Base-by-base conservation (phyloP, 2,888 invertebrate genomes). In the Meliscaeva auricollis region DNA sequence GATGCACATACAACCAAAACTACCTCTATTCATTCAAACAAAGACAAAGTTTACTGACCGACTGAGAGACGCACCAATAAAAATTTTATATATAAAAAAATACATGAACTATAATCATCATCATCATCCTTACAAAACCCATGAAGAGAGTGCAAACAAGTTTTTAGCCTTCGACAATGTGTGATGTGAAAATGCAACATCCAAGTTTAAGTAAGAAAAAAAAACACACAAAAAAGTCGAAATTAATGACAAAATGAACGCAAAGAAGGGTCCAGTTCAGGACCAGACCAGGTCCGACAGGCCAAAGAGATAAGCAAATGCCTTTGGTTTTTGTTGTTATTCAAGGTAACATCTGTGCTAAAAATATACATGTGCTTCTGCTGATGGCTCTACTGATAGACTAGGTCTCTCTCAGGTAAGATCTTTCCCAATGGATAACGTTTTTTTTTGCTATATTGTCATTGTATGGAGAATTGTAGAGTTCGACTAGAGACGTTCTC, bases 11-110 rank as follows among this genome's bases (percentile, higher is more conserved):
- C 26, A 26, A 26, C 26, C 26, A 26, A 26, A 26, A 26, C 26
- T 26, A 38, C 58, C 62, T 26, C n/a, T 17, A 44, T 26, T 44
- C 44, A 48, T 66, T 20, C 35, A 50, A 76, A 80, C 80, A 85
- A 85, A 85, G 80, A 44, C 66, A 76, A 76, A 85, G 85, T 85
- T 80, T 81, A 85, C 80, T 85, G 85, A 85, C 85, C 85, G 80
- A 85, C 85, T 80, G 76, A 74, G 48, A 60, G 60, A 62, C 76
- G 80, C 73, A 73, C 35, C 60, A 73, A 78, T 76, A 68, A 80
- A 73, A 79, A 44, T 46, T 41, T 11, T 2, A 38, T 2, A 38
- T 11, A 76, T n/a, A 73, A 75, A 54, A 58, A 62, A 68, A 75
- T n/a, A n/a, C n/a, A n/a, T 54, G 26, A 17, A 68, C 38, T 58